These are phyloP conservation scores for Limnephilus rhombicus DNA, from an alignment of 2,888 invertebrate genomes.

Conservation along the genomic window DNA sequence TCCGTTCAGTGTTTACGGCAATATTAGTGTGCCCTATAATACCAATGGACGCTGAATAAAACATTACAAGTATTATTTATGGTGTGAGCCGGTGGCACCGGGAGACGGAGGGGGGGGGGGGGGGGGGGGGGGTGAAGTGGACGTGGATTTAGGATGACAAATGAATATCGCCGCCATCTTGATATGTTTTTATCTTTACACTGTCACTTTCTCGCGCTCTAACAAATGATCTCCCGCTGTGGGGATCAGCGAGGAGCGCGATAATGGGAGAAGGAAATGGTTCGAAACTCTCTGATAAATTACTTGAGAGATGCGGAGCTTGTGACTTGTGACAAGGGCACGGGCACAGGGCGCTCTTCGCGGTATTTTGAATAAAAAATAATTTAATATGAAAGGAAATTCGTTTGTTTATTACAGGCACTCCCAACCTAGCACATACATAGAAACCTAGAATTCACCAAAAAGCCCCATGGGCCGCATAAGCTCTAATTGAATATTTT, in stretches of 20 bases:
- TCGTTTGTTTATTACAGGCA: not conserved
- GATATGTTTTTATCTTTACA: constrained; percentile 36
- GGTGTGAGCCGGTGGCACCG: not conserved
- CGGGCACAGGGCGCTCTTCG: not conserved
- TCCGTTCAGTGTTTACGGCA: not conserved
- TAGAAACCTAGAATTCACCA: too few species aligned
- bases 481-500: too few species aligned
- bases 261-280: constrained; percentile 47
- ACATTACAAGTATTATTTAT: constrained; percentile 7
- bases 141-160: constrained; percentile 44
- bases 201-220: constrained; percentile 47
- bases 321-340: not conserved
- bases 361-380: not conserved
- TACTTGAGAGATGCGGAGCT: not conserved
- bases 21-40: not conserved
- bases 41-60: not conserved
- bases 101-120: not conserved
- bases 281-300: constrained; percentile 14
- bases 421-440: too few species aligned
- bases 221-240: constrained; percentile 50
- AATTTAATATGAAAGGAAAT: not conserved
- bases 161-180: constrained; percentile 52
- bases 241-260: constrained; percentile 41
- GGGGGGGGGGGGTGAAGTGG: not conserved
- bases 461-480: too few species aligned